Evolutionary conservation across 2,888 invertebrate species (phyloP).

Genomic region (Blera fallax): DNA sequence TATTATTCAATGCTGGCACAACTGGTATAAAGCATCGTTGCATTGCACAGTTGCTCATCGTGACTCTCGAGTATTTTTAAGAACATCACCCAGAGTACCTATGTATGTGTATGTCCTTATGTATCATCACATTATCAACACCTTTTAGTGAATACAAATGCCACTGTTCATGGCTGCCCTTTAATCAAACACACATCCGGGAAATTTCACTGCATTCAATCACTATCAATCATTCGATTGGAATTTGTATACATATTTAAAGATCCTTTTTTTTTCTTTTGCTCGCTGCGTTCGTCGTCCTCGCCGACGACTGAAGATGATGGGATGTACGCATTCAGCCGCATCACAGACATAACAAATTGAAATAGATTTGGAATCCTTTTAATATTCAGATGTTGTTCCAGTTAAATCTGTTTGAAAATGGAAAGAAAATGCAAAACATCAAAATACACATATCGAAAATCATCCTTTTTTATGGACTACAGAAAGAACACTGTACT

Average conservation of each 20-base stretch:
- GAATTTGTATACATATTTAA: conserved; percentile 25
- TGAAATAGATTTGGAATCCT: conserved; percentile 62
- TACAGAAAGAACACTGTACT: neutral
- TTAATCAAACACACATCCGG: neutral
- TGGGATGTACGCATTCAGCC: conserved; percentile 16
- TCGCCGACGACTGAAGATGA: neutral
- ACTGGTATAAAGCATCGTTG: too few species aligned
- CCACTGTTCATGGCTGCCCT: neutral
- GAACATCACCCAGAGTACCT: neutral
- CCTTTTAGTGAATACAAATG: conserved; percentile 18
- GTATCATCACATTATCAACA: conserved; percentile 17
- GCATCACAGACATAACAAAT: conserved; percentile 59
- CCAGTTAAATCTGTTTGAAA: conserved; percentile 70
- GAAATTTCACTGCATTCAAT: conserved; percentile 41
- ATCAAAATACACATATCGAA: conserved; percentile 43
- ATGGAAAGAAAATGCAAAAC: conserved; percentile 67
- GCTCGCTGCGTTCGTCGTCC: neutral
- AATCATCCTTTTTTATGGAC: conserved; percentile 63
- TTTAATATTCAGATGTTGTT: conserved; percentile 69
- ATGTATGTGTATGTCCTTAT: neutral
- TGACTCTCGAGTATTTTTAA: neutral
- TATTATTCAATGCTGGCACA: too few species aligned
- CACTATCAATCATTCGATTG: conserved; percentile 46
- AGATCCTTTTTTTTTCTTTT: conserved; percentile 3
- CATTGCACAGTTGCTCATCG: too few species aligned